Conservation (phyloP, 2,797 vertebrate genomes). For the Siniperca undulata region DNA sequence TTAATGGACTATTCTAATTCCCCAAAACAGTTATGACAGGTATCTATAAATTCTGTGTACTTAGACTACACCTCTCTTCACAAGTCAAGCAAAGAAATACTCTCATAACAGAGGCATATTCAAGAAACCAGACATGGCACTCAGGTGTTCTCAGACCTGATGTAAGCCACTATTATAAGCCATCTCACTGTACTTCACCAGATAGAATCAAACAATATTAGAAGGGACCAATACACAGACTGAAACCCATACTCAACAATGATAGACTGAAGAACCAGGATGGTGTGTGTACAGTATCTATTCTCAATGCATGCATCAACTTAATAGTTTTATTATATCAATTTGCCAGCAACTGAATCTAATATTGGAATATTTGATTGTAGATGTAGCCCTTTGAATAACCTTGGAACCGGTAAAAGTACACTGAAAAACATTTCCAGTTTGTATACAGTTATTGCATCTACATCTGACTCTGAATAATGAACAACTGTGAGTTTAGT, state of each 20-base stretch:
- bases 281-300: neutral
- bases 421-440: neutral
- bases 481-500: neutral
- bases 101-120: neutral
- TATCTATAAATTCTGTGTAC: neutral
- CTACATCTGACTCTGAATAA: neutral
- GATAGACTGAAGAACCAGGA: neutral
- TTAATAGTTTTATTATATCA: neutral
- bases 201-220: conserved; percentile 23
- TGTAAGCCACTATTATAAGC: neutral
- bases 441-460: neutral
- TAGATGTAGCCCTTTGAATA: neutral
- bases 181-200: conserved; percentile 19
- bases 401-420: neutral
- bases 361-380: neutral
- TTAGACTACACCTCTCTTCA: neutral
- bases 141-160: conserved; percentile 18
- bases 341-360: neutral
- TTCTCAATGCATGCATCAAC: neutral
- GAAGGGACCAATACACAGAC: conserved; percentile 12
- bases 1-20: neutral
- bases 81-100: conserved; percentile 3
- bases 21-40: neutral
- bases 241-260: neutral
- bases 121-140: conserved; percentile 5